Evolutionary conservation across 2,888 invertebrate species (phyloP).

Genomic region (Dorcus hopei): DNA sequence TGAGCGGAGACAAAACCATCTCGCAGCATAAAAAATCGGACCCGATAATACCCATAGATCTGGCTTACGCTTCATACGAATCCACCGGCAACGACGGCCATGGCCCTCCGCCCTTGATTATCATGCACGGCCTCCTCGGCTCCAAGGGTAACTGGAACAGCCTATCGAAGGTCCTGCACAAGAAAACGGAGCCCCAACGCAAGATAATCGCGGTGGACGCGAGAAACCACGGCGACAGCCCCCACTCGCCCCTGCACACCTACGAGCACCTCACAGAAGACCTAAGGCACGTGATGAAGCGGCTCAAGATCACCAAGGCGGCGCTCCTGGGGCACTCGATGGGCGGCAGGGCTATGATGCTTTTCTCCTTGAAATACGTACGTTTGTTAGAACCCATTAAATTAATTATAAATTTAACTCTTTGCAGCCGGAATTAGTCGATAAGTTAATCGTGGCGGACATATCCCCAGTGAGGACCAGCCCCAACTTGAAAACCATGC

Average conservation of each 20-base stretch:
- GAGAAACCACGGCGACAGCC: constrained; percentile 93
- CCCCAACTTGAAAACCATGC: constrained; percentile 61
- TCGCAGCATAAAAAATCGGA: constrained; percentile 1
- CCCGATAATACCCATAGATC: constrained; percentile 53
- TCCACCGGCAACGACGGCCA: constrained; percentile 43
- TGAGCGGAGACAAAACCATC: too few relatives aligned
- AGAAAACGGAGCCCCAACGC: constrained; percentile 63
- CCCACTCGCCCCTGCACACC: constrained; percentile 69
- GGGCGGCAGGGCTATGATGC: constrained; percentile 93
- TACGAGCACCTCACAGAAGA: constrained; percentile 76
- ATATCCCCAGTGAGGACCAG: constrained; percentile 65
- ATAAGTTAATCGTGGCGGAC: constrained; percentile 69
- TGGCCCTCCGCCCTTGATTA: constrained; percentile 62
- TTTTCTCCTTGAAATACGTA: constrained; percentile 71
- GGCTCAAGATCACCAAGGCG: constrained; percentile 61
- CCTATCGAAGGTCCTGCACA: constrained; percentile 67
- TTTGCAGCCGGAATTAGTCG: constrained; percentile 58
- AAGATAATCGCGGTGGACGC: constrained; percentile 80
- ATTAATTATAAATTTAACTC: neutral
- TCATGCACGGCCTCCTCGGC: constrained; percentile 85
- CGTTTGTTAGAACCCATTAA: constrained; percentile 22
- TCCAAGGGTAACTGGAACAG: constrained; percentile 85
- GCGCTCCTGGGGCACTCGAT: constrained; percentile 87
- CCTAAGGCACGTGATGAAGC: constrained; percentile 62
- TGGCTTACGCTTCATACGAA: constrained; percentile 69